A percentile compares a stretch with the other conserved stretches of the same genome.
Conservation (phyloP, 2,113 vertebrate species). For the Machaerirhynchus nigripectus region DNA sequence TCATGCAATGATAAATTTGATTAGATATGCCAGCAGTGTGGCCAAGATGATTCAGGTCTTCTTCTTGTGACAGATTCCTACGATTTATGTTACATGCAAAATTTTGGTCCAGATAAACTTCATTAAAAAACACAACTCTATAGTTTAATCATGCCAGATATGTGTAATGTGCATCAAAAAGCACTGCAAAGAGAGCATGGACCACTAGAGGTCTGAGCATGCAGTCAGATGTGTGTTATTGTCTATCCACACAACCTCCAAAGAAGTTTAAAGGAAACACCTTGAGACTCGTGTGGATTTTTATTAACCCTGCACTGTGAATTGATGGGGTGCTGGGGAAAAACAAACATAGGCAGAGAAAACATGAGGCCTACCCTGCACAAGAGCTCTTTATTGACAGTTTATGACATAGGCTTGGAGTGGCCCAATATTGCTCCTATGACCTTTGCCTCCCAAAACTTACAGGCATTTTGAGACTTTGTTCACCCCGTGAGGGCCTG, state of each 20-base stretch:
- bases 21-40: conserved; percentile 30
- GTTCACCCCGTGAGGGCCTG: conserved; percentile 2
- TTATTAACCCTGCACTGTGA: conserved; percentile 65
- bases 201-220: background rate
- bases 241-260: conserved; percentile 1
- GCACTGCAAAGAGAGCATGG: background rate
- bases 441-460: conserved; percentile 62
- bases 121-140: background rate
- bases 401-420: conserved; percentile 70
- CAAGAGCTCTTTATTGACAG: conserved; percentile 73
- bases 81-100: background rate
- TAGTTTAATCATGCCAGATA: background rate
- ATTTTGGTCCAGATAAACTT: background rate
- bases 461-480: conserved; percentile 61
- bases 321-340: conserved; percentile 70
- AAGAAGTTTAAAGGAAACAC: conserved; percentile 58
- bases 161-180: background rate
- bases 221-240: background rate
- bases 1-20: conserved; percentile 28
- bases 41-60: conserved; percentile 13
- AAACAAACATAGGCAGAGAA: conserved; percentile 65
- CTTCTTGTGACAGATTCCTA: background rate
- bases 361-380: conserved; percentile 64
- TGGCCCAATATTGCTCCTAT: conserved; percentile 30
- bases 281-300: conserved; percentile 65